A percentile compares a stretch with the other conserved stretches of the same genome.
Evolutionary conservation across 2,888 invertebrate genomes (phyloP).

Genomic region (Cyrtodaria siliqua): DNA sequence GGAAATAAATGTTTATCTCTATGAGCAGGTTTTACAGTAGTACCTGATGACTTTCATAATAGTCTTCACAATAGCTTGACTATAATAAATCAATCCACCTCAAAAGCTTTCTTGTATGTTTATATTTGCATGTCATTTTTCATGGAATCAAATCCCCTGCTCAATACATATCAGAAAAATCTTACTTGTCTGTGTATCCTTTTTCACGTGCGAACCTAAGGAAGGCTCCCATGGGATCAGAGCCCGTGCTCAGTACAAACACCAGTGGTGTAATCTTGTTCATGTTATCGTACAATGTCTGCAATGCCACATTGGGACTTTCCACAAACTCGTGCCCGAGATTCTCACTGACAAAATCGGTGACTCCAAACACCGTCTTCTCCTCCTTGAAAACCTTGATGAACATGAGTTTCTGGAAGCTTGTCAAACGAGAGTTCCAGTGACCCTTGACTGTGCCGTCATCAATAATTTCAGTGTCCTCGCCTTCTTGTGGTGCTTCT

Average conservation of each 20-base stretch:
- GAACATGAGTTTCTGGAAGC: conserved; percentile 94
- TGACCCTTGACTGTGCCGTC: conserved; percentile 83
- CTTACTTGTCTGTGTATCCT: conserved; percentile 84
- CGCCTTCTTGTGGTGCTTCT: conserved; percentile 57
- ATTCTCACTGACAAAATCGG: conserved; percentile 92
- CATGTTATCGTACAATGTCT: conserved; percentile 86
- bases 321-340: conserved; percentile 94
- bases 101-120: no score
- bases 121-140: no score
- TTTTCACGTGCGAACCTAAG: conserved; percentile 85
- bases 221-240: conserved; percentile 86
- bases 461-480: conserved; percentile 60
- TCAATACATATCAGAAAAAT: no score
- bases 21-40: no score
- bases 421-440: conserved; percentile 90
- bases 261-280: conserved; percentile 90
- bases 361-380: conserved; percentile 92
- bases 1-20: no score
- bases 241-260: conserved; percentile 95
- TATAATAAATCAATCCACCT: no score
- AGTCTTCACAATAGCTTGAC: no score
- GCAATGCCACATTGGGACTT: conserved; percentile 90
- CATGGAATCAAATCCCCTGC: no score
- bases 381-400: conserved; percentile 92
- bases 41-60: no score